Conservation (phyloP, 2,113 vertebrate genomes). For the Alligator mississippiensis region DNA sequence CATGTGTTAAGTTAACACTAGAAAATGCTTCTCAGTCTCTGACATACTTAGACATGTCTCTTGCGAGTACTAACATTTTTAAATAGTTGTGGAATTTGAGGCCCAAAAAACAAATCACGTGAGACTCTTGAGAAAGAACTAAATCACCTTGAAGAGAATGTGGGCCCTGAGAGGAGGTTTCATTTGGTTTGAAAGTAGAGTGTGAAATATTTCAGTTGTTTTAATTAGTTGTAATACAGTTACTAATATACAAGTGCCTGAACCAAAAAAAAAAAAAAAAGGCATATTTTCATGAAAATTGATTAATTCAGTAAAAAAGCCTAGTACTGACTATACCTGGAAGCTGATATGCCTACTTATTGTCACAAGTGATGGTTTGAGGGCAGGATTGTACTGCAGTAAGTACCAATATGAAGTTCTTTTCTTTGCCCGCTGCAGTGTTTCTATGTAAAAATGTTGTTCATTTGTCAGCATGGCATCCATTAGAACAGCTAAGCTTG, state of each 20-base stretch:
- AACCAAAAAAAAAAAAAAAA: not conserved
- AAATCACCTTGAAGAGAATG: not conserved
- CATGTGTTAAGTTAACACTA: no score
- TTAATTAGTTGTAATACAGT: not conserved
- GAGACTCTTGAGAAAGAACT: accelerated
- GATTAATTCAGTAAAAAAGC: no score
- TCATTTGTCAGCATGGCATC: not conserved
- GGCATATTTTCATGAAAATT: no score
- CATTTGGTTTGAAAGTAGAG: not conserved
- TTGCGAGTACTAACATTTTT: accelerated
- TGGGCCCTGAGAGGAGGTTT: not conserved
- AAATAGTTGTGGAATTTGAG: not conserved
- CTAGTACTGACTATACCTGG: not conserved
- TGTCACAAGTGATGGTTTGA: not conserved
- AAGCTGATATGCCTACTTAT: not conserved
- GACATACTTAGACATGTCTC: not conserved
- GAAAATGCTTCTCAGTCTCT: not conserved
- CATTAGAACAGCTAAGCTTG: not conserved
- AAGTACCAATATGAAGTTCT: no score
- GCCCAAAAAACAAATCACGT: not conserved
- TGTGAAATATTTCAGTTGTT: not conserved
- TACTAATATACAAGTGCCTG: not conserved
- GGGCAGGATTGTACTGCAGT: not conserved
- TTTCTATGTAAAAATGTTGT: not conserved
- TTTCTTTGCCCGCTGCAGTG: accelerated